Percentiles rank a stretch among this genome's conserved stretches.
Conservation (phyloP, 1,140 invertebrate species). For the Meloidogyne chitwoodi region DNA sequence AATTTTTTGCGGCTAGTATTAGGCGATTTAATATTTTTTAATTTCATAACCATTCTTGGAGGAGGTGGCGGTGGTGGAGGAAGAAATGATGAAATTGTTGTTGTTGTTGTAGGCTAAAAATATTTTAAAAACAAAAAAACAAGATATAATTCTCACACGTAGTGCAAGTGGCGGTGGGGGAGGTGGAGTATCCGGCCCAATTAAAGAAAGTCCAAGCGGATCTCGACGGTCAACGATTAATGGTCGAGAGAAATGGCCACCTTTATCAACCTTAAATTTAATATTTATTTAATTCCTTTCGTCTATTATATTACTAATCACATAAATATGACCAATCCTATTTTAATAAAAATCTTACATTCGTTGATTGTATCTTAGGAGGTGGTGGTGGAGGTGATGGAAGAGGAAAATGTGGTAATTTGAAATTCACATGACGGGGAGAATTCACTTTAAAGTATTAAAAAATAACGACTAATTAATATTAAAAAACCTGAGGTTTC, state of each 20-base stretch:
- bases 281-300: too few species aligned
- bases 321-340: too few species aligned
- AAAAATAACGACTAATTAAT: background rate
- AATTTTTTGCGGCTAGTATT: too few species aligned
- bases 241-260: background rate
- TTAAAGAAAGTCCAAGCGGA: conserved; percentile 15
- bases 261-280: background rate
- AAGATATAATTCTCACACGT: background rate
- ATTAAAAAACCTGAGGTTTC: background rate
- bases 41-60: background rate
- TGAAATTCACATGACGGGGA: background rate
- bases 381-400: background rate
- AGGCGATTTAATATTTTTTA: too few species aligned
- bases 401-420: background rate
- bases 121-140: background rate
- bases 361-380: background rate
- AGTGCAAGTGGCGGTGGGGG: conserved; percentile 1
- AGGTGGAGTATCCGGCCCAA: conserved; percentile 13
- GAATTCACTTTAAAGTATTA: background rate
- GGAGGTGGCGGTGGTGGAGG: background rate
- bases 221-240: conserved; percentile 6
- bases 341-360: too few species aligned
- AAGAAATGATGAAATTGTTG: background rate
- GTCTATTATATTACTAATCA: too few species aligned
- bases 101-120: background rate